Conservation (phyloP, 2,888 invertebrate genomes). For the Cordylochernes scorpioides region DNA sequence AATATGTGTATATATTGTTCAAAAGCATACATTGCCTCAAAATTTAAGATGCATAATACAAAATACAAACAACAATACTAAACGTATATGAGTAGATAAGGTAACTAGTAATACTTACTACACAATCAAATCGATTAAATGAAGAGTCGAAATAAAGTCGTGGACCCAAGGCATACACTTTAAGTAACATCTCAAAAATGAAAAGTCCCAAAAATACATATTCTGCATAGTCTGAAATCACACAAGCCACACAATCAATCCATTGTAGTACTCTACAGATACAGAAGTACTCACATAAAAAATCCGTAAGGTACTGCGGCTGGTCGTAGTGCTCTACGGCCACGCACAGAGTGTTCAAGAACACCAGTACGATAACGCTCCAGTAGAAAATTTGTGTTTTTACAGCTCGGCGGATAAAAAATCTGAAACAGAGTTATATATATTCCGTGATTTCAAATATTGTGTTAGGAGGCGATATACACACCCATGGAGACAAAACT, state of each 20-base stretch:
- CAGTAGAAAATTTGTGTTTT: constrained; percentile 98
- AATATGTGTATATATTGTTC: too few species aligned
- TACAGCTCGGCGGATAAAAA: constrained; percentile 56
- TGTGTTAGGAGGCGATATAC: not conserved
- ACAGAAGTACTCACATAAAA: constrained; percentile 59
- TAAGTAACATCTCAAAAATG: constrained; percentile 96
- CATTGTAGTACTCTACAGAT: too few species aligned
- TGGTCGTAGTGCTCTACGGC: constrained; percentile 95
- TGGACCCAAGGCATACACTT: constrained; percentile 83
- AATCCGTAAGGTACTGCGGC: constrained; percentile 70
- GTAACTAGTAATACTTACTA: constrained; percentile 71
- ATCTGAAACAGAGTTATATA: constrained; percentile 7
- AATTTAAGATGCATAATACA: too few species aligned
- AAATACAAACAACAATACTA: too few species aligned
- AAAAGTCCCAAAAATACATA: constrained; percentile 92
- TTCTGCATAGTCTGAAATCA: constrained; percentile 80
- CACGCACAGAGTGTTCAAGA: constrained; percentile 93
- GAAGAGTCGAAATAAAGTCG: constrained; percentile 88
- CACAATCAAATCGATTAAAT: constrained; percentile 98
- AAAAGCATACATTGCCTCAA: too few species aligned
- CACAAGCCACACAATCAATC: too few species aligned
- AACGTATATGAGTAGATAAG: too few species aligned
- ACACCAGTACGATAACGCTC: constrained; percentile 96
- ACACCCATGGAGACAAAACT: too few species aligned
- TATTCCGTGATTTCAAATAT: not conserved